Evolutionary conservation across 2,888 invertebrate species (phyloP).

Genomic region (Hyalella azteca): DNA sequence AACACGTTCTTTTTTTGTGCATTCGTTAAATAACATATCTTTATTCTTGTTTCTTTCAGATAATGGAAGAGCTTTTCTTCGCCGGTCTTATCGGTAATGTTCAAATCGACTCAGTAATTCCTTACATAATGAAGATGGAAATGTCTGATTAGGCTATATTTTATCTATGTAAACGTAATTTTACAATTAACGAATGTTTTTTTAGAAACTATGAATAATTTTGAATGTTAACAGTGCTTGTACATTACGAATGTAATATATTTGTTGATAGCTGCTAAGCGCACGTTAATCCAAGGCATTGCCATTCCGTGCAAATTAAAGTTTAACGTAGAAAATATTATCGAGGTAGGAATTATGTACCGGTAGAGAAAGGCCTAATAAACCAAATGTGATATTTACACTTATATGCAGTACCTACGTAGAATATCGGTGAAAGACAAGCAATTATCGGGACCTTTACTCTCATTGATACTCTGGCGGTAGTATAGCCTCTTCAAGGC

Average conservation of each 20-base stretch:
- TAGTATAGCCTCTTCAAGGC: too few relatives aligned
- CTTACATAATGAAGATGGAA: conserved; percentile 80
- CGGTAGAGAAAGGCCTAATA: conserved; percentile 2
- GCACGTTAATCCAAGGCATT: conserved; percentile 23
- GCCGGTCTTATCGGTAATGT: conserved; percentile 89
- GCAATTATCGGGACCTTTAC: conserved; percentile 11
- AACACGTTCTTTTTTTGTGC: too few relatives aligned
- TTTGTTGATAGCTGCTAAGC: conserved; percentile 17
- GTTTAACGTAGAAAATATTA: background rate
- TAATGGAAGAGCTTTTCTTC: conserved; percentile 91
- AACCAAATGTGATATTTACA: conserved; percentile 31
- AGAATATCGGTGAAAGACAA: conserved; percentile 8
- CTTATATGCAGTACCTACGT: conserved; percentile 27
- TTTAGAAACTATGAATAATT: background rate
- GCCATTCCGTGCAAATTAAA: conserved; percentile 19
- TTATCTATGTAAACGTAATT: conserved; percentile 5
- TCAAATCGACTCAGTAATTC: conserved; percentile 93
- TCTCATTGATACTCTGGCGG: background rate
- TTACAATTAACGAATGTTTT: conserved; percentile 10
- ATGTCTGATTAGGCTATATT: conserved; percentile 61
- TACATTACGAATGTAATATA: conserved; percentile 35
- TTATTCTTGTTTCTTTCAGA: conserved; percentile 59
- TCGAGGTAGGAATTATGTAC: background rate
- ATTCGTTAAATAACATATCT: background rate
- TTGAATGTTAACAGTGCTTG: conserved; percentile 35